Evolutionary conservation across 2,113 vertebrate species (phyloP), one percentile per base, ranked within the genome.

Genomic region (Macaca mulatta): DNA sequence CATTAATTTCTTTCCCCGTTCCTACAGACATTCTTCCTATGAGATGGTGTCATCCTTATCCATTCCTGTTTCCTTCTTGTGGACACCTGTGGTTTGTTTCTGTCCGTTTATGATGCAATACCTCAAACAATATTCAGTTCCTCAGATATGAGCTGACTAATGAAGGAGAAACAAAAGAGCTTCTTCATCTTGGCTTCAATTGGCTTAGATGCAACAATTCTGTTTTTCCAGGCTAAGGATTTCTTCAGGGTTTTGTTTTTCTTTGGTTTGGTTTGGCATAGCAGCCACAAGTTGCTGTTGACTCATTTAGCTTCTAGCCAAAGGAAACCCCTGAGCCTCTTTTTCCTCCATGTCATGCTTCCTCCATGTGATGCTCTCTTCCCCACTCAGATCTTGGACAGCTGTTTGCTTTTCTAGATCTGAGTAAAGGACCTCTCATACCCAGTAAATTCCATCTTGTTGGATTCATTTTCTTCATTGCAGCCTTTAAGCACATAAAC

Each of bases 261-360:
- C 67, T 90, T 72, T 20, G 38, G 74, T 80, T 92, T 94, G 69
- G 48, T 94, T 94, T 95, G 83, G 67, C 59, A 95, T 91, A 94
- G 89, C 27, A 78, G 77, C 78, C 82, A 81, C 77, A 85, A 69
- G 52, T 89, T 85, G 72, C 45, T 10, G 22, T 88, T 97, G 93
- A 97, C 93, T 98, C 94, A 59, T 87, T 78, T 88, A 85, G 59
- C 57, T 90, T 96, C 81, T 55, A 95, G 64, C 61, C 94, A 97
- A 85, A n/a, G 13, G 88, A 98, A 97, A 94, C 45, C 55, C 57
- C 85, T 52, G 59, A 88, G 35, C 32, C 8, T 45, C 67, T 48
- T 83, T 84, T 82, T 8, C 14, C 8, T 30, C 84, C 2, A 1
- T 67, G 40, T 72, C 70, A 80, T 70, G 18, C 40, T 82, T 8